phyloP scores from a whole-genome alignment of 2,113 vertebrate genomes.

The Anarrhichthys ocellatus region DNA sequence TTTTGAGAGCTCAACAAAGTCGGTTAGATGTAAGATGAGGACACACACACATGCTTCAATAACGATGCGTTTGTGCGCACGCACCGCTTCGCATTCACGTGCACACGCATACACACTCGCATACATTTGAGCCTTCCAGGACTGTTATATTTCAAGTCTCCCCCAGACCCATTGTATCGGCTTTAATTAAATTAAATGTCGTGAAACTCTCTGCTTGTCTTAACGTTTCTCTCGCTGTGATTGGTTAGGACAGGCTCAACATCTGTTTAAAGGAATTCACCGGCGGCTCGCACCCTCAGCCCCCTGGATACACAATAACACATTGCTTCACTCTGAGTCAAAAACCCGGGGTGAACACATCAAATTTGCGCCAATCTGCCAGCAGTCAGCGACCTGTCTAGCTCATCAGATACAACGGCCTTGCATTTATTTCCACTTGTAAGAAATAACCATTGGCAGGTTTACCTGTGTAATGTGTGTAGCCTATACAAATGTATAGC shows the following conservation, averaged over 20 bases:
- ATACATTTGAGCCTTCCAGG: conserved; percentile 55
- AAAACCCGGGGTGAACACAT: conserved; percentile 49
- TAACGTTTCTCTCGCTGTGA: conserved; percentile 66
- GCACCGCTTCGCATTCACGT: neutral
- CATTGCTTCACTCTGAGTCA: conserved; percentile 43
- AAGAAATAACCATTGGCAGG: conserved; percentile 27
- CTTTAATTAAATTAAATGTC: conserved; percentile 81
- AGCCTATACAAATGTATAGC: conserved; percentile 45
- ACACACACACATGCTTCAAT: conserved; percentile 37
- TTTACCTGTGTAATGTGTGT: conserved; percentile 45
- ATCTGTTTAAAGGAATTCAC: conserved; percentile 74
- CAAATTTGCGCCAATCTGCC: conserved; percentile 48
- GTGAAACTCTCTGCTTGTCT: conserved; percentile 62
- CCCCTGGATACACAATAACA: conserved; percentile 39
- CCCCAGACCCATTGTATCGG: conserved; percentile 69
- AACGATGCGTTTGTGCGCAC: neutral
- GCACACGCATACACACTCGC: neutral
- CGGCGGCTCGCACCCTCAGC: conserved; percentile 31
- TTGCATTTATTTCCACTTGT: conserved; percentile 29
- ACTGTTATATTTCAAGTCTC: conserved; percentile 64
- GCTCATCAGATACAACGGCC: conserved; percentile 52
- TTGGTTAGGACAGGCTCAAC: conserved; percentile 74
- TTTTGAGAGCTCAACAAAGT: conserved; percentile 69
- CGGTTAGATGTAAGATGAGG: conserved; percentile 63
- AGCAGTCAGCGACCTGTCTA: conserved; percentile 39